phyloP scores from a whole-genome alignment of 1,140 invertebrate species.

The Proctacanthus coquilletti region DNA sequence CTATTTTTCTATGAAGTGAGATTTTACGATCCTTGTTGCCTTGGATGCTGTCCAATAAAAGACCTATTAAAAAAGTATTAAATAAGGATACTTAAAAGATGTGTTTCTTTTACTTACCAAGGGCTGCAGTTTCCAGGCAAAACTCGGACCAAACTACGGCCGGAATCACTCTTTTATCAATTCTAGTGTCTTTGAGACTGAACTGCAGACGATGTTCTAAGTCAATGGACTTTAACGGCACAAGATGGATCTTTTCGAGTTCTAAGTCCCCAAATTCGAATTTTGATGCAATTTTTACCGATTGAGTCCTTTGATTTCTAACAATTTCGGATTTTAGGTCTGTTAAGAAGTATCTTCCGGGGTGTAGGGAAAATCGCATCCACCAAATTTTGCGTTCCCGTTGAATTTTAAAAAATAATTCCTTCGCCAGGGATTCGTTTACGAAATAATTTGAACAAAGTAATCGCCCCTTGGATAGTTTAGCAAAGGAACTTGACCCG shows the following conservation, averaged over 20 bases:
- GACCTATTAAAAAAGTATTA: too few relatives aligned
- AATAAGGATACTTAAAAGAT: too few relatives aligned
- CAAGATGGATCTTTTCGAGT: slow-evolving; percentile 17
- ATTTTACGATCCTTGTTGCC: too few relatives aligned
- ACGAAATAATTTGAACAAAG: slow-evolving; percentile 20
- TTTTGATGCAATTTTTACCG: slow-evolving; percentile 17
- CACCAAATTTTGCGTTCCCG: slow-evolving; percentile 65
- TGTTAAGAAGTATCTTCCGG: slow-evolving; percentile 41
- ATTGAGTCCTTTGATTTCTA: slow-evolving; percentile 13
- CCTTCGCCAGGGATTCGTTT: slow-evolving; percentile 11
- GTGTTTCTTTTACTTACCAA: slow-evolving; percentile 16
- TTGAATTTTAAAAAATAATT: slow-evolving; percentile 41
- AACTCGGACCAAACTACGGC: slow-evolving; percentile 19
- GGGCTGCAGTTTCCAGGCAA: slow-evolving; percentile 15
- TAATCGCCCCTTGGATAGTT: too few relatives aligned
- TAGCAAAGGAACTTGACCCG: too few relatives aligned
- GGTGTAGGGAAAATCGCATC: slow-evolving; percentile 50
- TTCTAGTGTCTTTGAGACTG: slow-evolving; percentile 11
- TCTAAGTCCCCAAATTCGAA: slow-evolving; percentile 9
- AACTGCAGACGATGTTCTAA: background rate
- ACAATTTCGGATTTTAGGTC: slow-evolving; percentile 32
- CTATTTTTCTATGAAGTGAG: slow-evolving; percentile 53
- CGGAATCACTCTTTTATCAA: slow-evolving; percentile 9
- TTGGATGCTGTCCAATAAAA: too few relatives aligned
- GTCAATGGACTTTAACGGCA: slow-evolving; percentile 5